These are phyloP conservation scores for Ophion costatus DNA, from an alignment of 2,888 invertebrate genomes.

Conservation along the genomic window DNA sequence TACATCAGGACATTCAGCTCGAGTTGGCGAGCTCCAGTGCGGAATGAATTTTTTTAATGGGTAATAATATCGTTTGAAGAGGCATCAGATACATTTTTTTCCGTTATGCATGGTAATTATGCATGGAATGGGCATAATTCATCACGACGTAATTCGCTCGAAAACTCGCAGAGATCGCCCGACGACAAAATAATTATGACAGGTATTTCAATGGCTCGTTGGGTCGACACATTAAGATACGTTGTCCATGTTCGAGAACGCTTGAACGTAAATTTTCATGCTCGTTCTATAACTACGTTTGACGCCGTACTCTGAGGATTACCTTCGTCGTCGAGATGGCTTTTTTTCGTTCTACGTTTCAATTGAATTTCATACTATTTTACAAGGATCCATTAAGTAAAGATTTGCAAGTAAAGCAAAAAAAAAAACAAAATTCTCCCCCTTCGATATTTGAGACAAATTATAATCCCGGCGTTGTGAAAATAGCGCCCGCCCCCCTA, in stretches of 20 bases:
- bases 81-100: too few relatives aligned
- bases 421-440: constrained; percentile 18
- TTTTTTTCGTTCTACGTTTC: constrained; percentile 17
- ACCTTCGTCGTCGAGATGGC: constrained; percentile 28
- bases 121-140: neutral
- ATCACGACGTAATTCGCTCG: neutral
- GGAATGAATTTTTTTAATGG: too few relatives aligned
- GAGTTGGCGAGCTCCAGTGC: too few relatives aligned
- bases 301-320: constrained; percentile 17
- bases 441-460: constrained; percentile 10
- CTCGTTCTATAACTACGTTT: constrained; percentile 38
- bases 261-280: constrained; percentile 19
- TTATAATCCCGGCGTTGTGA: neutral
- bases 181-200: constrained; percentile 11
- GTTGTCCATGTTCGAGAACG: neutral
- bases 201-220: constrained; percentile 21
- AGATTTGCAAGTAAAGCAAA: constrained; percentile 1
- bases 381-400: neutral
- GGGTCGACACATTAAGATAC: constrained; percentile 7
- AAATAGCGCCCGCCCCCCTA: neutral
- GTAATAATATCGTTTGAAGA: too few relatives aligned
- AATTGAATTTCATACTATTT: constrained; percentile 3
- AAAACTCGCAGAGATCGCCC: constrained; percentile 5
- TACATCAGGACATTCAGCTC: too few relatives aligned
- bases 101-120: too few relatives aligned